A percentile compares a stretch with the other conserved stretches of the same genome.
Conservation (phyloP, 1,140 invertebrate genomes). For the Chymomyza costata region DNA sequence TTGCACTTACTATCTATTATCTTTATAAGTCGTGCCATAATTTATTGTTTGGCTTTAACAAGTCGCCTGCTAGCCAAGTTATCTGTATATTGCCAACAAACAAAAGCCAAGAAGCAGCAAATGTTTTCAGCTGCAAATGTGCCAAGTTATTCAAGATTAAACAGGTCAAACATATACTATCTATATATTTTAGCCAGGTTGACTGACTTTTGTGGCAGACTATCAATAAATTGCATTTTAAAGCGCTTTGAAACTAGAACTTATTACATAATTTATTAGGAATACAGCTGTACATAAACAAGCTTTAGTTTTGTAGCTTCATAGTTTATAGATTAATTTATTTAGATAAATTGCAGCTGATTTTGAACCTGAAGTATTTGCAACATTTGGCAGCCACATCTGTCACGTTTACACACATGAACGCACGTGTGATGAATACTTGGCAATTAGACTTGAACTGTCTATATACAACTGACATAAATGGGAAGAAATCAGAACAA, state of each 20-base stretch:
- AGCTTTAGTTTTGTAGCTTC: too few species aligned
- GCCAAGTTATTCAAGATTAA: conserved; percentile 36
- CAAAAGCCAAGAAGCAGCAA: conserved; percentile 22
- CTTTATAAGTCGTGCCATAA: too few species aligned
- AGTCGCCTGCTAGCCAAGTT: conserved; percentile 29
- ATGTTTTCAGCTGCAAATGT: conserved; percentile 24
- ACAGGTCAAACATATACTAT: too few species aligned
- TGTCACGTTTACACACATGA: conserved; percentile 63
- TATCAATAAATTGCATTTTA: too few species aligned
- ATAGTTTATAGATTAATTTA: too few species aligned
- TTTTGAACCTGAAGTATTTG: too few species aligned
- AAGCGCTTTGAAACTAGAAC: too few species aligned
- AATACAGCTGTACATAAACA: too few species aligned
- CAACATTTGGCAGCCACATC: conserved; percentile 27
- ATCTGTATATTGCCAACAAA: too few species aligned
- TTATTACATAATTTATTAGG: too few species aligned
- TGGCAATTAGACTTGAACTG: conserved; percentile 54
- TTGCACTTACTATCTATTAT: too few species aligned
- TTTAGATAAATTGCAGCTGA: conserved; percentile 26
- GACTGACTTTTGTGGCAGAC: conserved; percentile 15
- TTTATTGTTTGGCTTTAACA: conserved; percentile 31
- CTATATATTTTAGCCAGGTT: conserved; percentile 14
- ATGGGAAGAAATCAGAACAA: conserved; percentile 61
- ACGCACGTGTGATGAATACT: conserved; percentile 68
- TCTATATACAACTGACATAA: conserved; percentile 53